These are phyloP conservation scores for Noturus placidus DNA, from an alignment of 2,113 vertebrate genomes.

Conservation along the genomic window DNA sequence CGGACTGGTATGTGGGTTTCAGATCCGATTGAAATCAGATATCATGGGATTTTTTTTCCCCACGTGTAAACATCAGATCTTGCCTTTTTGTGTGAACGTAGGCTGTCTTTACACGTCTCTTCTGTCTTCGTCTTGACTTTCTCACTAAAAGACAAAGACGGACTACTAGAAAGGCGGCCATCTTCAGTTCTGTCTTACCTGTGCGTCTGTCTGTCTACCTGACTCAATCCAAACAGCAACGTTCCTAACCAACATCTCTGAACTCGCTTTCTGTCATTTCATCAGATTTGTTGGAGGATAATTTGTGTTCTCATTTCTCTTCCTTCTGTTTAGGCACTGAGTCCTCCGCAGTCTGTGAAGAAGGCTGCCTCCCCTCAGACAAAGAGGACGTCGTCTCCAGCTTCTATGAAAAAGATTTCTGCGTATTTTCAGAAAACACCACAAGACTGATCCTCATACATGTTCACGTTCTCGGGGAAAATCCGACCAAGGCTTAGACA, in stretches of 20 bases:
- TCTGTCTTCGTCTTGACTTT: too few relatives aligned
- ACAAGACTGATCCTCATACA: conserved; percentile 62
- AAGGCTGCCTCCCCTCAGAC: conserved; percentile 47
- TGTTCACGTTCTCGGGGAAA: neutral
- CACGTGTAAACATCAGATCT: neutral
- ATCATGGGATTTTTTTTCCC: neutral
- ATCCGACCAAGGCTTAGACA: neutral
- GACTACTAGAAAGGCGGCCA: neutral
- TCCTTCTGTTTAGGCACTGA: neutral
- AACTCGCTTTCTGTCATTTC: neutral
- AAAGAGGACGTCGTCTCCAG: conserved; percentile 73
- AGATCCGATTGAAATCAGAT: neutral
- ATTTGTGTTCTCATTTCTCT: neutral
- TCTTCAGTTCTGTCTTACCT: neutral
- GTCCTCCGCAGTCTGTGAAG: conserved; percentile 31
- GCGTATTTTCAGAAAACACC: conserved; percentile 82
- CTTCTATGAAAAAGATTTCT: conserved; percentile 90
- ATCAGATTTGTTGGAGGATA: neutral
- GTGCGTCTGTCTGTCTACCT: neutral
- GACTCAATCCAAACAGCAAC: neutral
- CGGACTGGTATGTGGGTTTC: neutral
- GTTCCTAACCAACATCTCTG: neutral
- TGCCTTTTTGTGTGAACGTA: neutral
- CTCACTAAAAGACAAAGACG: too few relatives aligned
- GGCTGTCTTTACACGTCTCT: neutral